Percentiles rank a stretch among this genome's conserved stretches.
Conservation (phyloP, 2,113 vertebrate species). For the Corydoras sp. region DNA sequence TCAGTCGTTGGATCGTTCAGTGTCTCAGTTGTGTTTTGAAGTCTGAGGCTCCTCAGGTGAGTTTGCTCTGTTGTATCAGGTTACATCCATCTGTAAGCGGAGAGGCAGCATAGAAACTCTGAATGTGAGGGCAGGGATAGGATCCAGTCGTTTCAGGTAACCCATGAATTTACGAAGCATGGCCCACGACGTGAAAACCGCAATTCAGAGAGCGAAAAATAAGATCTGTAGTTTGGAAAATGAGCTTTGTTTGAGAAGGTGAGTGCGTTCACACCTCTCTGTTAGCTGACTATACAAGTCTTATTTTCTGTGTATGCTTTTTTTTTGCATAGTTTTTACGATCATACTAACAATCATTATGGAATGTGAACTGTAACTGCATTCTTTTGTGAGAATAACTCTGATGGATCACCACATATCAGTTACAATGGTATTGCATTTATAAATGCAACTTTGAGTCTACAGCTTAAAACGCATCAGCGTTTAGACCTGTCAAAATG, state of each 20-base stretch:
- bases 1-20: not conserved
- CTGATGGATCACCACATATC: no score
- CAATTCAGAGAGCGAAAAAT: constrained; percentile 57
- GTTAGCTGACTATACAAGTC: no score
- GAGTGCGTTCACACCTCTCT: not conserved
- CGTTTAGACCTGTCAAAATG: no score
- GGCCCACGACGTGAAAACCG: constrained; percentile 51
- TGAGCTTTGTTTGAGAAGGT: constrained; percentile 43
- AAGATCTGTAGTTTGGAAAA: constrained; percentile 56
- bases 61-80: constrained; percentile 29
- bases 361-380: no score
- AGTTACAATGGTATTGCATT: no score
- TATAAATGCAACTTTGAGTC: no score
- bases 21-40: not conserved
- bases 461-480: no score
- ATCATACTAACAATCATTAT: no score
- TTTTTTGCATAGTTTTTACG: no score
- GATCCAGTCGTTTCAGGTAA: not conserved
- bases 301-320: no score
- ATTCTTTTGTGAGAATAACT: no score
- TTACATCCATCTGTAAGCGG: constrained; percentile 37
- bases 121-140: not conserved
- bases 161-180: constrained; percentile 53
- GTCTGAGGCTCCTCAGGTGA: not conserved
- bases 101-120: constrained; percentile 15